Base-by-base conservation (phyloP, 2,797 vertebrate species). In the Argyrosomus regius region DNA sequence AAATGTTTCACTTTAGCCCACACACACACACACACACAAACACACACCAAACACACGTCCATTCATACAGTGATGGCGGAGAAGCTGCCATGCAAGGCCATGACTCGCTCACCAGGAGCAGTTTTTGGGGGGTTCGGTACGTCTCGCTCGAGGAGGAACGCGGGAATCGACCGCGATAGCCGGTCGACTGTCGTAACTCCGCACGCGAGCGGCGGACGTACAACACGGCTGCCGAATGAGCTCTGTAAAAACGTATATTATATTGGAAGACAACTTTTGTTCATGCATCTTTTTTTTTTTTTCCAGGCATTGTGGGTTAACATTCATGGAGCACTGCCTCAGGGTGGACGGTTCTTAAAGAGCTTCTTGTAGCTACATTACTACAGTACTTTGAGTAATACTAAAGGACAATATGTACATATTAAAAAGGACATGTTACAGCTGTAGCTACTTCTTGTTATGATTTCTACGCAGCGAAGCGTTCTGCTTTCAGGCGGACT, bases 311-410 rank as follows among this genome's bases (percentile, higher is more conserved):
- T 89, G 79, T 83, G 80, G 63, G 67, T 85, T 85, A 70, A 90
- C 89, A 85, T 39, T 39, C 85, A 67, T 45, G 71, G 83, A 78
- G 85, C 84, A 60, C 85, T 89, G 90, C 87, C 85, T 90, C 72
- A 78, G 83, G 80, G 70, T 61, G 66, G 81, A 75, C 6, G 3
- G 61, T 64, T 84, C 72, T 80, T 66, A 53, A 50, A 63, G 72
- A 85, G 83, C 82, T 76, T 81, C 67, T 80, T 62, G 80, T 83
- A 88, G 87, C 92, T 92, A 91, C 88, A 82, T 88, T 68, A 85
- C 88, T 93, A 93, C 87, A 90, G 87, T 92, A 90, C 91, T 92
- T 92, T 86, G 85, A 91, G 74, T 93, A 91, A 88, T 86, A 89
- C 88, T 93, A 88, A 91, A 94, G 89, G 88, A 83, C 83, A 84